These are phyloP conservation scores for Phymorhynchus buccinoides DNA, from an alignment of 1,140 invertebrate species.

Conservation along the genomic window DNA sequence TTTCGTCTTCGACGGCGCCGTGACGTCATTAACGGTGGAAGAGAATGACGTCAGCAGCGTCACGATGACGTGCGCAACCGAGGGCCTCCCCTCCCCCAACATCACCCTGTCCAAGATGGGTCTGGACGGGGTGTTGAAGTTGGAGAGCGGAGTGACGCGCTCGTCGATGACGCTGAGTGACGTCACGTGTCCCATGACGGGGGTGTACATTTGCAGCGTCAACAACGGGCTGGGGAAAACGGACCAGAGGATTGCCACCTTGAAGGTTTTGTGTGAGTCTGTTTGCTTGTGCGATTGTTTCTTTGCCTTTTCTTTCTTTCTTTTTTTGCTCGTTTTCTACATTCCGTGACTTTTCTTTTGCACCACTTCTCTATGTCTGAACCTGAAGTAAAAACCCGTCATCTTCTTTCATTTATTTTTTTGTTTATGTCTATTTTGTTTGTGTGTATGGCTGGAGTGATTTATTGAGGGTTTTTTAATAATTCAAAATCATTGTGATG, in stretches of 20 bases:
- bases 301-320: too few relatives aligned
- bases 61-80: not conserved
- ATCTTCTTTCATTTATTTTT: too few relatives aligned
- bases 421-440: too few relatives aligned
- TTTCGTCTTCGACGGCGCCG: not conserved
- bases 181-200: not conserved
- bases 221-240: not conserved
- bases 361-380: too few relatives aligned
- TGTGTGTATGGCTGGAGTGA: too few relatives aligned
- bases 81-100: not conserved
- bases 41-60: not conserved
- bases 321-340: too few relatives aligned
- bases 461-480: too few relatives aligned
- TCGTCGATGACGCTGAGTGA: not conserved
- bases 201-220: constrained; percentile 8
- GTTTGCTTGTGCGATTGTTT: not conserved
- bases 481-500: too few relatives aligned
- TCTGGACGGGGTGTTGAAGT: not conserved
- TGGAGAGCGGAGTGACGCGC: not conserved
- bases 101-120: constrained; percentile 7
- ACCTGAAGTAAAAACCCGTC: too few relatives aligned
- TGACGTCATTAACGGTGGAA: not conserved
- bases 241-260: not conserved
- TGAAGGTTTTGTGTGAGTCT: not conserved
- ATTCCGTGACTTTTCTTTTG: not conserved